Evolutionary conservation across 2,888 invertebrate genomes (phyloP).

Genomic region (Autographa pulchrina): DNA sequence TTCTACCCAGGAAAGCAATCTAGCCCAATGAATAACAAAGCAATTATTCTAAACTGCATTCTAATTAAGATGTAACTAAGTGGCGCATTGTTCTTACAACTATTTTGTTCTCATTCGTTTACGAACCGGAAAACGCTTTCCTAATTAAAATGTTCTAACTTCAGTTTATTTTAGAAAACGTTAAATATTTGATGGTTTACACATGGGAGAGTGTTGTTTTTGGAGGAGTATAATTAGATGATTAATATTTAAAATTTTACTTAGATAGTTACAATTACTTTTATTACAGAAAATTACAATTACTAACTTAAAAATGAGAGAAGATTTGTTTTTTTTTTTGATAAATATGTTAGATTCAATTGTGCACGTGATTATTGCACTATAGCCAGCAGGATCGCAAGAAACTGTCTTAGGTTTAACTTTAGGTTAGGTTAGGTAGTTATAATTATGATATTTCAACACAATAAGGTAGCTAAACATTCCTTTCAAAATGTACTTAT

Average conservation of each 20-base stretch:
- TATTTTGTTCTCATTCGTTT: slow-evolving; percentile 32
- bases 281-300: too few species aligned
- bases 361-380: too few species aligned
- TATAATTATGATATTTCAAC: too few species aligned
- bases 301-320: too few species aligned
- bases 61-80: slow-evolving; percentile 35
- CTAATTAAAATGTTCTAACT: neutral
- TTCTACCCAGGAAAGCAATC: neutral
- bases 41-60: slow-evolving; percentile 17
- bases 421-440: too few species aligned
- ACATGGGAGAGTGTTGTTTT: neutral
- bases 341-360: too few species aligned
- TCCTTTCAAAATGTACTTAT: too few species aligned
- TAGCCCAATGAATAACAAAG: neutral
- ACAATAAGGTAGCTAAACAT: too few species aligned
- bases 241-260: neutral
- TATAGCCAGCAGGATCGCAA: too few species aligned
- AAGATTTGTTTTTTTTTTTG: too few species aligned
- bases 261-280: too few species aligned
- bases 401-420: too few species aligned
- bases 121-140: slow-evolving; percentile 3
- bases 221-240: neutral
- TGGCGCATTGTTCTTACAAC: neutral
- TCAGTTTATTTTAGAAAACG: neutral
- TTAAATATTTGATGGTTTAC: neutral